Conservation (phyloP, 2,113 vertebrate genomes). For the Axis porcinus region DNA sequence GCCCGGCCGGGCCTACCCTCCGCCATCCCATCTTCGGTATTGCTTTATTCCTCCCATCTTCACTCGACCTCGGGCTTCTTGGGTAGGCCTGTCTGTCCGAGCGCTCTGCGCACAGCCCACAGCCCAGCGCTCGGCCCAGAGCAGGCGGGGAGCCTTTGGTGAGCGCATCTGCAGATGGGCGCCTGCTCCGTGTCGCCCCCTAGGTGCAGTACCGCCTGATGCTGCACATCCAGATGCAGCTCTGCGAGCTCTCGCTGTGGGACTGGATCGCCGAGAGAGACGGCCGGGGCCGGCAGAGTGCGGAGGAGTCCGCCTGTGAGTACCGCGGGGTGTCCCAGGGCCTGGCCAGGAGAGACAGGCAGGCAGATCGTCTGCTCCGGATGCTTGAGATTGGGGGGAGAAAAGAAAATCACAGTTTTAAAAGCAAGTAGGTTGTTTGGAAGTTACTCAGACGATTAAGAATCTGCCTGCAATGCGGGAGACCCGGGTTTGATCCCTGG, state of each 20-base stretch:
- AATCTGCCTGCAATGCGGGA: neutral
- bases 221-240: slow-evolving; percentile 98
- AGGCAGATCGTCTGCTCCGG: neutral
- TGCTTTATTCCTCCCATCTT: neutral
- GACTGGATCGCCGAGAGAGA: slow-evolving; percentile 95
- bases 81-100: neutral
- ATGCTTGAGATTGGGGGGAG: neutral
- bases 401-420: neutral
- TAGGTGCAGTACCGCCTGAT: slow-evolving; percentile 92
- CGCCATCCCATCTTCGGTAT: fast-evolving
- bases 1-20: fast-evolving
- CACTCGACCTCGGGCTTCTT: neutral
- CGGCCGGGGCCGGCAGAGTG: slow-evolving; percentile 42
- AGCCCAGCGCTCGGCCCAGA: neutral
- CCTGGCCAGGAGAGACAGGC: neutral
- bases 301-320: slow-evolving; percentile 79
- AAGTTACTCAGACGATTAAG: neutral
- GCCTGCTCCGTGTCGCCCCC: neutral
- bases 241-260: slow-evolving; percentile 93
- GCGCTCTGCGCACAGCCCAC: neutral
- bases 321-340: neutral
- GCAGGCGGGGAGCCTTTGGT: neutral
- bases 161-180: neutral
- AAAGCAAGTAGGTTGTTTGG: neutral
- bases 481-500: neutral